Conservation (phyloP, 2,113 vertebrate genomes). For the Silurus asotus region DNA sequence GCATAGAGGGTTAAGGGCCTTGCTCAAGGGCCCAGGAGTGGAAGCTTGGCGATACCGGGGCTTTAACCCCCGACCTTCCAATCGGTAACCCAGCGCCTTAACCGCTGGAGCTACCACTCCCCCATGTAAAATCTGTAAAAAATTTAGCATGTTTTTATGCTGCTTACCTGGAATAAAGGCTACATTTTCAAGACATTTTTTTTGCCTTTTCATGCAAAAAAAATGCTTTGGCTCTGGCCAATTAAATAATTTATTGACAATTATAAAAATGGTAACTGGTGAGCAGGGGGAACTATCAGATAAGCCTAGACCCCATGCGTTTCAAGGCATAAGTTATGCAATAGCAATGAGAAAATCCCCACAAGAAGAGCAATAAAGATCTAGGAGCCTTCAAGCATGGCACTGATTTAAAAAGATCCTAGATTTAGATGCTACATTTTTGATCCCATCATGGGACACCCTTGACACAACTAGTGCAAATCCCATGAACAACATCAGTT, state of each 20-base stretch:
- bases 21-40: too few relatives aligned
- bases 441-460: conserved; percentile 49
- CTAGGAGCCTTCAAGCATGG: conserved; percentile 27
- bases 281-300: neutral
- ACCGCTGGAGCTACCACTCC: too few relatives aligned
- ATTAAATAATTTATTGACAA: neutral
- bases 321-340: conserved; percentile 7
- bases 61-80: too few relatives aligned
- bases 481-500: conserved; percentile 31
- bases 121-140: too few relatives aligned
- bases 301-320: neutral
- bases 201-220: neutral
- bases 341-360: neutral
- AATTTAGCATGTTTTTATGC: too few relatives aligned
- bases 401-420: conserved; percentile 48
- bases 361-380: conserved; percentile 18
- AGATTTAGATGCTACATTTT: conserved; percentile 48
- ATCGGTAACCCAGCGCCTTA: too few relatives aligned
- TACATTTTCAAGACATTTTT: neutral
- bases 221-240: neutral
- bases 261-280: neutral
- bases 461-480: conserved; percentile 58
- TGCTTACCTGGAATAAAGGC: too few relatives aligned
- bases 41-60: too few relatives aligned
- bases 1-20: too few relatives aligned